Base-by-base conservation (phyloP, 2,888 invertebrate genomes). In the Pyralis farinalis region DNA sequence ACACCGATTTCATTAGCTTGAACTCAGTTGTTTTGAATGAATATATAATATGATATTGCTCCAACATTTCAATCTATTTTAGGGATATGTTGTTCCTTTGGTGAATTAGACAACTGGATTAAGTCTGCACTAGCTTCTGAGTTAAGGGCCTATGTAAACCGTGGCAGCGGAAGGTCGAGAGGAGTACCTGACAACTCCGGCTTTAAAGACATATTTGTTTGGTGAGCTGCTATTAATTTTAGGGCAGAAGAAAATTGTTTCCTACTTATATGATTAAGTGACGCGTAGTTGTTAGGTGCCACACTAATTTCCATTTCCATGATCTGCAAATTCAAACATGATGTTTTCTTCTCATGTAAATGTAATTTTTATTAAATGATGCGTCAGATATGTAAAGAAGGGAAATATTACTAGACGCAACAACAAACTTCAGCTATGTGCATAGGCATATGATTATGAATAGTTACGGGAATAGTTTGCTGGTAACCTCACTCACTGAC, bases 211-310 rank as follows among this genome's bases (percentile, higher is more conserved):
- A 95, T 85, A 46, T 93, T 94, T 36, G 93, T 93, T 81, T 95
- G 95, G 82, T 94, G 92, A 42, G 94, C 95, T 52, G 95, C 95
- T 67, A 95, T 94, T 58, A 96, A 79, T 85, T 96, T 96, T 46
- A 96, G 79, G 52, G 93, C 93, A 34, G 94, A 93, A 79, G 94
- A 95, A 85, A 96, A 96, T 70, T 95, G 95, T 71, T 93, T 93
- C 51, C 94, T 92, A 61, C 90, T 90, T 69, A 92, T 82, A 67
- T 90, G 92, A 60, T 86, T 92, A 63, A 86, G 68, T 63, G 82
- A 79, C 51, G 88, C 81, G 59, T 84, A 90, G 74, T 75, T 90
- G 50, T 82, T 88, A 43, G 86, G 88, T 45, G 89, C 85, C 44
- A 90, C 89, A 58, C 91, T 91, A 58, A n/a, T n/a, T n/a, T n/a